Conservation (phyloP, 2,888 invertebrate species). For the Thecocarcelia acutangulata region DNA sequence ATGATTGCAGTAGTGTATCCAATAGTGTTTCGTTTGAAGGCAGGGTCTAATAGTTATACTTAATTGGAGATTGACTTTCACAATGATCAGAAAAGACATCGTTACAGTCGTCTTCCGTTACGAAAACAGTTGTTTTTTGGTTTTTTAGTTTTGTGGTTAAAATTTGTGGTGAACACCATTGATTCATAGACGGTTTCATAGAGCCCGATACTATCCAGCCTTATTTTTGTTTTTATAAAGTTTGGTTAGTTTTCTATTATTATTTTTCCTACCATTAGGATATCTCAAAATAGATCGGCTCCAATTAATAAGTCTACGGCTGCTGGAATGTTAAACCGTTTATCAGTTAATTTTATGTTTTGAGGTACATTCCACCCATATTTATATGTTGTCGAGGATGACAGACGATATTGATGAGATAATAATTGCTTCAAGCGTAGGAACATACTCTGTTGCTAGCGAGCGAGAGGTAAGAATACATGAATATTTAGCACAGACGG, state of each 20-base stretch:
- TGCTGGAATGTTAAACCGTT: slow-evolving; percentile 24
- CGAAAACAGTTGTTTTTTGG: background rate
- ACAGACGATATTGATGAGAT: slow-evolving; percentile 32
- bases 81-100: too few species aligned
- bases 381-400: slow-evolving; percentile 18
- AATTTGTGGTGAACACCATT: background rate
- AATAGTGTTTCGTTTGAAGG: background rate
- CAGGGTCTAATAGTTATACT: background rate
- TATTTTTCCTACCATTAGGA: slow-evolving; percentile 47
- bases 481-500: slow-evolving; percentile 10
- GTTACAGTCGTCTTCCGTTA: background rate
- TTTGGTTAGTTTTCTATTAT: slow-evolving; percentile 13
- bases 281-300: slow-evolving; percentile 43
- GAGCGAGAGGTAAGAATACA: slow-evolving; percentile 13
- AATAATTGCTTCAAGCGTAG: slow-evolving; percentile 14
- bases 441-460: background rate
- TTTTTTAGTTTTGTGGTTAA: background rate
- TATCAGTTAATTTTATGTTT: slow-evolving; percentile 42
- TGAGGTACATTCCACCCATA: slow-evolving; percentile 21
- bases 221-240: slow-evolving; percentile 10
- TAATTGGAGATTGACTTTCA: background rate
- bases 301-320: slow-evolving; percentile 48
- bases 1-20: slow-evolving; percentile 4
- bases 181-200: background rate
- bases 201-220: background rate